Conservation (phyloP, 2,888 invertebrate species). For the Volucella inanis region DNA sequence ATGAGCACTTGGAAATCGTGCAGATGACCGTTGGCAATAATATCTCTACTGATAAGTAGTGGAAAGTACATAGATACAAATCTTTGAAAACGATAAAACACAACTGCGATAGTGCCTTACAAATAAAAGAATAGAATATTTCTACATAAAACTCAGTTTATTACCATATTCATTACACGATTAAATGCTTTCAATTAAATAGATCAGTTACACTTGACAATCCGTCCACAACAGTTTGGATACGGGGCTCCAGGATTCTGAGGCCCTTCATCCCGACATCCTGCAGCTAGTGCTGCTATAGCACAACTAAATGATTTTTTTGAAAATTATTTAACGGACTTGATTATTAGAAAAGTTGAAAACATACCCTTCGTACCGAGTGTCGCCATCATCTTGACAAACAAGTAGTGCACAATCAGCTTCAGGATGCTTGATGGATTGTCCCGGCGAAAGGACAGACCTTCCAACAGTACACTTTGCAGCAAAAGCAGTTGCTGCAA, state of each 20-base stretch:
- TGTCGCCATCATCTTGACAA: constrained; percentile 76
- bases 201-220: background rate
- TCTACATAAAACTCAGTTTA: too few relatives aligned
- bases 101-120: too few relatives aligned
- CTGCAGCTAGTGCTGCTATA: background rate
- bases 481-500: background rate
- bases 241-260: background rate
- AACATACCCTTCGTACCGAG: background rate
- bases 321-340: too few relatives aligned
- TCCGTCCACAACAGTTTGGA: background rate
- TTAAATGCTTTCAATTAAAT: too few relatives aligned
- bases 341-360: too few relatives aligned
- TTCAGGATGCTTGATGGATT: constrained; percentile 79
- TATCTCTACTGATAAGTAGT: too few relatives aligned
- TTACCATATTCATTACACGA: too few relatives aligned
- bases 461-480: background rate
- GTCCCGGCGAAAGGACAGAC: constrained; percentile 78
- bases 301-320: constrained; percentile 6
- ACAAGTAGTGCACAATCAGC: constrained; percentile 79
- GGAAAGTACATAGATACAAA: too few relatives aligned
- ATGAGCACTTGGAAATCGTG: too few relatives aligned
- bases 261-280: constrained; percentile 2
- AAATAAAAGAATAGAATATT: too few relatives aligned
- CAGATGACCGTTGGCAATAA: too few relatives aligned
- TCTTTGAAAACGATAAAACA: too few relatives aligned